Base-by-base conservation (phyloP, 2,888 invertebrate genomes). In the Argyresthia albistria region DNA sequence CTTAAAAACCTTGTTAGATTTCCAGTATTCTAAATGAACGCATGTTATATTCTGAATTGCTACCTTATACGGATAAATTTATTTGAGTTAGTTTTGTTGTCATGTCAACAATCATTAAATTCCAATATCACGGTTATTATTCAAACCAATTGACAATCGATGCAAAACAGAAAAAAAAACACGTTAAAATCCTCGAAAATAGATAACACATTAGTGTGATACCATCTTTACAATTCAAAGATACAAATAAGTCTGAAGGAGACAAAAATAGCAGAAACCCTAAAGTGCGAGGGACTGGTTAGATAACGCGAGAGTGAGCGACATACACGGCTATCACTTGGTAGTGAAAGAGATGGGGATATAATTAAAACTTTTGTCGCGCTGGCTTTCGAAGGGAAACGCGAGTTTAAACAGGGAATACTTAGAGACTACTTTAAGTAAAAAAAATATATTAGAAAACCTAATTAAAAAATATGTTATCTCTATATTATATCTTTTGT, bases 311-410 rank as follows among this genome's bases (percentile, higher is more conserved):
- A 11, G 64, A 61, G 69, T 65, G 50, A 56, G 59, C 55, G 43
- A 48, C 46, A 59, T 52, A 51, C 36, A 50, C 15, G 46, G 36
- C 58, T 56, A 55, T 57, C 45, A 55, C 53, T 6, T n/a, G 56
- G 10, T 80, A 54, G 60, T 1, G 70, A 80, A 57, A 1, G 72
- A 60, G 77, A 77, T 39, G 52, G 73, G 57, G 61, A 83, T 86
- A 86, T 83, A 84, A 84, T 86, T 83, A 86, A 86, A 86, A 86
- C 77, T 86, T 84, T 86, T 82, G 83, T 84, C 84, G 84, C 81
- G 76, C 78, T 69, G 73, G 76, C 76, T 81, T 80, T 77, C 76
- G 67, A 76, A 79, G 81, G 81, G 80, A 76, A 79, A 73, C 72
- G 75, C 73, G 70, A 71, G 70, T 55, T 56, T 57, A 70, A 47